Percentiles rank a stretch among this genome's conserved stretches.
These are phyloP conservation scores for Patiria pectinifera DNA, from an alignment of 53 echinoderm and acorn worm genomes.

Conservation along the genomic window DNA sequence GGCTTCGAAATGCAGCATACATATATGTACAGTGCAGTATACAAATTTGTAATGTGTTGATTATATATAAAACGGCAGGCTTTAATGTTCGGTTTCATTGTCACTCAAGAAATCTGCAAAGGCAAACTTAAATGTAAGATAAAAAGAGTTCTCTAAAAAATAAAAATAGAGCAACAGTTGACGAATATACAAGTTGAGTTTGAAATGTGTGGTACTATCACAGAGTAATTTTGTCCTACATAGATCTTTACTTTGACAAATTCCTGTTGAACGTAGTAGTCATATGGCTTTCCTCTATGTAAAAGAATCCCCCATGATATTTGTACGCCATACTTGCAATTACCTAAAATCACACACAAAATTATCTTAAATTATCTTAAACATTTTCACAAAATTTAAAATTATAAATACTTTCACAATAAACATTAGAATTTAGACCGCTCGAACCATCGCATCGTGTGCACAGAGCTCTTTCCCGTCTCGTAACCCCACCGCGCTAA, in stretches of 20 bases:
- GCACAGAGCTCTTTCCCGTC: conserved; percentile 62
- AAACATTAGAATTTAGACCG: conserved; percentile 18
- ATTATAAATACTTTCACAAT: too few relatives aligned
- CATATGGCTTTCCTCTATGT: too few relatives aligned
- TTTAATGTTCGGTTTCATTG: neutral
- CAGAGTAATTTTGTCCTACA: too few relatives aligned
- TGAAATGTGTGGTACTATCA: neutral
- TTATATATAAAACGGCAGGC: neutral
- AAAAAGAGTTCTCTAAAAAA: conserved; percentile 49
- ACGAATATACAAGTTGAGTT: neutral
- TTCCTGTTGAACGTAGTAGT: too few relatives aligned
- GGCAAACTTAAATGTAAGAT: conserved; percentile 24
- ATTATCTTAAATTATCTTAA: neutral
- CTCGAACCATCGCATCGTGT: conserved; percentile 80
- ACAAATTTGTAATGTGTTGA: neutral
- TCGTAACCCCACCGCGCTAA: conserved; percentile 89
- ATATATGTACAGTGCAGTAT: neutral
- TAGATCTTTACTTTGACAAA: too few relatives aligned
- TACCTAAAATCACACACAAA: neutral
- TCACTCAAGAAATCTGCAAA: neutral
- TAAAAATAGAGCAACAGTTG: neutral
- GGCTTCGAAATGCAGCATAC: too few relatives aligned
- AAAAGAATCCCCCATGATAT: too few relatives aligned
- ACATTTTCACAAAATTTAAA: too few relatives aligned
- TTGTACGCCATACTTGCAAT: neutral